phyloP scores from a whole-genome alignment of 2,113 vertebrate species.

The Xiphophorus couchianus region DNA sequence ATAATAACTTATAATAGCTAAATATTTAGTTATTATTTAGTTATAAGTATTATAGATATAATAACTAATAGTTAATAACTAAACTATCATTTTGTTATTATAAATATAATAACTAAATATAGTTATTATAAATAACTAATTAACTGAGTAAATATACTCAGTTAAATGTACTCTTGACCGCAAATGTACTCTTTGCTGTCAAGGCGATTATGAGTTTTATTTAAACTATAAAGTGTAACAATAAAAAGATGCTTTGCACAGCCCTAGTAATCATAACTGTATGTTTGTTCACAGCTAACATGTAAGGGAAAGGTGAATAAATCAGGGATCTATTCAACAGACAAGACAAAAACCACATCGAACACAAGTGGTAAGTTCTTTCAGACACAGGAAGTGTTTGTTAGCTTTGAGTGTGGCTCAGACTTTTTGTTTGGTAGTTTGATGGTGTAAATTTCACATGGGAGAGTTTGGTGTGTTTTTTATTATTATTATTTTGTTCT shows the following conservation, averaged over 20 bases:
- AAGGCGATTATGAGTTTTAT: not conserved
- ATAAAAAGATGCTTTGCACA: not conserved
- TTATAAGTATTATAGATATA: no score
- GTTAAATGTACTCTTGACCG: not conserved
- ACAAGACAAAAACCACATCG: not conserved
- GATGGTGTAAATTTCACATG: not conserved
- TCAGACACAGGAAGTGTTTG: not conserved
- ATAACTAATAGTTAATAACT: no score
- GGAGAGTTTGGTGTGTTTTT: not conserved
- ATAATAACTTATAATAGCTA: no score
- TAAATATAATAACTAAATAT: no score
- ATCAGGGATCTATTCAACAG: constrained; percentile 21
- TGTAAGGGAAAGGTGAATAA: constrained; percentile 79
- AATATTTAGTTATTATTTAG: no score
- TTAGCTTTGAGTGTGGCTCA: not conserved
- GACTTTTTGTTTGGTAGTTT: not conserved
- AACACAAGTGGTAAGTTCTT: constrained; percentile 48
- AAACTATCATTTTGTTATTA: no score
- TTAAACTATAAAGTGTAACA: not conserved
- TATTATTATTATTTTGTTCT: no score
- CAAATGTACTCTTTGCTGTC: not conserved
- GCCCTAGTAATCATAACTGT: not conserved
- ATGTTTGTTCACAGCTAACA: constrained; percentile 80
- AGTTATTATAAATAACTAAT: no score
- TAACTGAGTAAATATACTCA: not conserved